These are phyloP conservation scores for Chinchilla lanigera DNA, from an alignment of 2,113 vertebrate species.

Conservation along the genomic window DNA sequence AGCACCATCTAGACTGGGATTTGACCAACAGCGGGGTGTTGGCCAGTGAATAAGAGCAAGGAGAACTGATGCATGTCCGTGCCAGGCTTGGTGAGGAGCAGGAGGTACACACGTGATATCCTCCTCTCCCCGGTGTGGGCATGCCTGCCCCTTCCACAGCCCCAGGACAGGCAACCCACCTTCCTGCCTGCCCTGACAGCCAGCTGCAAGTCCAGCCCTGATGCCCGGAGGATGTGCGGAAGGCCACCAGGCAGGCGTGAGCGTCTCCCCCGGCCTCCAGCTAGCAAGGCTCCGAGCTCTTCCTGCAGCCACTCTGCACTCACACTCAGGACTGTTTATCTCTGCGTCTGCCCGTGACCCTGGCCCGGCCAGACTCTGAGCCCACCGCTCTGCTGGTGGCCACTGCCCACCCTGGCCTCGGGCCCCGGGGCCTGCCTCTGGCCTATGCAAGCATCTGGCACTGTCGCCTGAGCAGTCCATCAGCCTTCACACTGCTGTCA, in stretches of 20 bases:
- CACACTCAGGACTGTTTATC: too few species aligned
- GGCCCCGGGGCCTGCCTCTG: neutral
- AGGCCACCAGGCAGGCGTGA: neutral
- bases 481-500: slow-evolving; percentile 81
- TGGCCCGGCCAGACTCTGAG: neutral
- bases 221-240: accelerated
- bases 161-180: neutral
- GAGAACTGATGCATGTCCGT: neutral
- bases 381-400: neutral
- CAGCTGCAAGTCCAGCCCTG: neutral
- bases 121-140: neutral
- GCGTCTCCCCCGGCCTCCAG: accelerated
- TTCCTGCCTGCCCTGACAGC: neutral
- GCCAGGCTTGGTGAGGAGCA: accelerated
- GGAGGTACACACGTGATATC: neutral
- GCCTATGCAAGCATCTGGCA: slow-evolving; percentile 79
- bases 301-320: neutral
- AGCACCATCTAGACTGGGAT: neutral
- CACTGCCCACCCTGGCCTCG: accelerated
- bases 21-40: neutral
- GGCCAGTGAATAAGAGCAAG: neutral
- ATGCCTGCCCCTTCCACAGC: neutral
- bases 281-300: too few species aligned
- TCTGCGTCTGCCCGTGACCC: neutral
- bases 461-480: slow-evolving; percentile 82